Evolutionary conservation across 1,140 invertebrate genomes (phyloP), one percentile per base, ranked within the genome.

Genomic region (Harpegnathos saltator): DNA sequence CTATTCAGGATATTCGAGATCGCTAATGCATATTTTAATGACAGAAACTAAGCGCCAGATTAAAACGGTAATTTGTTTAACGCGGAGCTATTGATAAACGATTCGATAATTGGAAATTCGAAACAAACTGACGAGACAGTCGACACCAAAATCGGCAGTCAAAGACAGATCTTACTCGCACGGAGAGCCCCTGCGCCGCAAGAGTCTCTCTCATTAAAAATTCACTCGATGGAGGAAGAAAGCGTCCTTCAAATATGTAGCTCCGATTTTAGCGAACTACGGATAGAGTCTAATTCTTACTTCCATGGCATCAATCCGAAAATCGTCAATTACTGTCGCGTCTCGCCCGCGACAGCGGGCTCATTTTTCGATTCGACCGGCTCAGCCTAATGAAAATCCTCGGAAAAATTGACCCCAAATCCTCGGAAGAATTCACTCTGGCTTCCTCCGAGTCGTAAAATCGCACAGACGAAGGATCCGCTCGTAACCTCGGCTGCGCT

Each of bases 291-390:
- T 66, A 66, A 77, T 80, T n/a, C 58, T 80, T 44, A 68, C 7
- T 44, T 68, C 12, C 29, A 22, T 11, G 15, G 2, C 1, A 80
- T 71, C 65, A 80, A 71, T 80, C 22, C 14, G 33, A 59, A 9
- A n/a, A 58, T 80, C 38, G 65, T 80, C 65, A 71, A 71, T 80
- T 80, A 80, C 65, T 69, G 75, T 80, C 75, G 26, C 50, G 14
- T 77, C 24, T 44, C 48, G 74, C 63, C 26, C 48, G 62, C 26
- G 73, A 83, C 83, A 84, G 61, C 56, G 44, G 24, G 33, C 61
- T 88, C 87, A 88, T 74, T 52, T 59, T 78, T 77, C 86, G 77
- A 85, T 87, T 74, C 54, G 33, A 33, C 62, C 17, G 58, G 69
- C 71, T 44, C 77, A 78, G 66, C 38, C 78, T 58, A 82, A 85